A percentile compares a stretch with the other conserved stretches of the same genome.
These are phyloP conservation scores for Parauchenoglanis punctatus DNA, from an alignment of 2,797 vertebrate genomes.

Conservation along the genomic window DNA sequence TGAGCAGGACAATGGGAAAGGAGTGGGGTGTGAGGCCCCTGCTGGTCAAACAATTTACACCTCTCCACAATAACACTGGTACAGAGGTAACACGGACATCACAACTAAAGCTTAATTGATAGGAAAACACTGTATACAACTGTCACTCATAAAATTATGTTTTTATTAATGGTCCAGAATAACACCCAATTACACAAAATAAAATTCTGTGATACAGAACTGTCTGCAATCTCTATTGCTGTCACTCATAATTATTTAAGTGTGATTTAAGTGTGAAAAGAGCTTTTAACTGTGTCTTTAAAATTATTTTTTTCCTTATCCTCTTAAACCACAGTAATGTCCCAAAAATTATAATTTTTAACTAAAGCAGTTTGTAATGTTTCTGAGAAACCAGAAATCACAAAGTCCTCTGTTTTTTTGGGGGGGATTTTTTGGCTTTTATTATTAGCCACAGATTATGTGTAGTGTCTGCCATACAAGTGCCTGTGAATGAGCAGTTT, in stretches of 20 bases:
- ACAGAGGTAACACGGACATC: neutral
- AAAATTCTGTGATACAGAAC: neutral
- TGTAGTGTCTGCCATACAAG: neutral
- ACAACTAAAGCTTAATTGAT: neutral
- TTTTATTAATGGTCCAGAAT: neutral
- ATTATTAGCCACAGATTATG: neutral
- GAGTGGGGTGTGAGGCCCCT: neutral
- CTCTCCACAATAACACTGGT: neutral
- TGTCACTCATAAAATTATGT: neutral
- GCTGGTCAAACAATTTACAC: neutral
- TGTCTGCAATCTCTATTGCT: neutral
- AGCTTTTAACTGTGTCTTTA: neutral
- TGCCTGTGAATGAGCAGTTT: neutral
- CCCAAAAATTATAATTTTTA: neutral
- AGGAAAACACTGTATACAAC: neutral
- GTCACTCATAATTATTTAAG: neutral
- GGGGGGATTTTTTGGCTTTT: neutral
- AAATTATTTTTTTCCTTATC: no score
- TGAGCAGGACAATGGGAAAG: neutral
- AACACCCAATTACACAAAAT: neutral
- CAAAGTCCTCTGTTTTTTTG: neutral
- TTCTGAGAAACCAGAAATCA: neutral
- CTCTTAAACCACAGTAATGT: neutral
- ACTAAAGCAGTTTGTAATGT: neutral
- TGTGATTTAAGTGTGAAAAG: neutral